Evolutionary conservation across 2,113 vertebrate genomes (phyloP), one percentile per base, ranked within the genome.

Genomic region (Cottus gobio): DNA sequence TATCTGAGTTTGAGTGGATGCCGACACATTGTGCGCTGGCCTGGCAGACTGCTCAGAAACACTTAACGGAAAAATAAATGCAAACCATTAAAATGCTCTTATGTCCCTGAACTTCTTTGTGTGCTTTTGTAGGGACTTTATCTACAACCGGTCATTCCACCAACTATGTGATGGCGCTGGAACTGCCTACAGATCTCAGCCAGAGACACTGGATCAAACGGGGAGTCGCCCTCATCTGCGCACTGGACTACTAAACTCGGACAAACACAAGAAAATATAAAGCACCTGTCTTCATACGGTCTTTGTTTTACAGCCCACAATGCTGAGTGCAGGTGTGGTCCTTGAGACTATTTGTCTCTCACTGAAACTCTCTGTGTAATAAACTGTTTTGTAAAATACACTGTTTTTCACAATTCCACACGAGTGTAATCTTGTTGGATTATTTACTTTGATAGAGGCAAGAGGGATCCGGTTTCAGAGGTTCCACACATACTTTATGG

Each of bases 141-240:
- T 98, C 97, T 9, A 96, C 97, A 65, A 97, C 96, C 0, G 96
- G 97, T 24, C 96, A 97, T 80, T 98, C 97, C 52, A 97, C 97
- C 57, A 97, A 97, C 91, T 97, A 96, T 0, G 92, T 97, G 76
- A 96, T 96, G 5, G 95, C 97, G 1, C 95, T 97, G 89, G 97
- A 97, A 89, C 94, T 98, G 85, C 96, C 97, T n/a, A 96, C 93
- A 0, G 39, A 89, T 63, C 89, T 77, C 30, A 82, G 86, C 0
- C 96, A 96, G 90, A 90, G 91, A 71, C 96, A 98, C 92, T 97
- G 97, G 97, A 96, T 98, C 93, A 98, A 97, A 91, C 90, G 90
- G 30, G 97, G 97, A 31, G 96, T 96, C 0, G 96, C 97, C 16
- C 93, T 98, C 76, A 94, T 98, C 90, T 98, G 97, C 63, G 94